These are phyloP conservation scores for Amniataba percoides DNA, from an alignment of 2,797 vertebrate genomes.

Conservation along the genomic window DNA sequence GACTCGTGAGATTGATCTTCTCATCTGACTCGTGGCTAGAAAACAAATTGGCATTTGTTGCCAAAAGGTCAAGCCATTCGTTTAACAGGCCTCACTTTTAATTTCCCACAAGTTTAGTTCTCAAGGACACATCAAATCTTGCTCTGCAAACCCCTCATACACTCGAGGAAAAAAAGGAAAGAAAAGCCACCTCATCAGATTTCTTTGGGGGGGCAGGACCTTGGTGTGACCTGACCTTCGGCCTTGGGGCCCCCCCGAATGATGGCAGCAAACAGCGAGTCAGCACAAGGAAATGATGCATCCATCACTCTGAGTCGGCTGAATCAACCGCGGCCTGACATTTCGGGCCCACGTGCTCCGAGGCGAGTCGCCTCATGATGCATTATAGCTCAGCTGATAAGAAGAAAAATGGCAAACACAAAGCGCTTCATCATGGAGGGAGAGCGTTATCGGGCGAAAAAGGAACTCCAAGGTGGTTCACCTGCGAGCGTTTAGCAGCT, in stretches of 20 bases:
- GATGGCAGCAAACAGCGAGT: conserved; percentile 67
- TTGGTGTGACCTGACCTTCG: conserved; percentile 64
- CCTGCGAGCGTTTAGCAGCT: conserved; percentile 8
- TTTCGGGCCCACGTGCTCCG: conserved; percentile 36
- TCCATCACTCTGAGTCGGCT: conserved; percentile 61
- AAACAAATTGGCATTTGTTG: neutral
- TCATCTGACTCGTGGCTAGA: neutral
- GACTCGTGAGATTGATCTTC: neutral
- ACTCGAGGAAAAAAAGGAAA: conserved; percentile 25
- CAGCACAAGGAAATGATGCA: conserved; percentile 75
- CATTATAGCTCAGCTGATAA: conserved; percentile 52
- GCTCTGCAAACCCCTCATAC: neutral
- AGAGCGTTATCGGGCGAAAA: conserved; percentile 31
- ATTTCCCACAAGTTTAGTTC: neutral
- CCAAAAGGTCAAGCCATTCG: neutral
- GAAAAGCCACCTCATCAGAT: conserved; percentile 48
- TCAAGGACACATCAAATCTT: conserved; percentile 30
- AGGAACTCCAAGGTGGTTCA: neutral
- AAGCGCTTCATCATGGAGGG: conserved; percentile 46
- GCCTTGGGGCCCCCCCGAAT: conserved; percentile 46
- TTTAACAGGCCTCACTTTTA: neutral
- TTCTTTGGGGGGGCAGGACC: conserved; percentile 34
- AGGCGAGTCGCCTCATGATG: conserved; percentile 54
- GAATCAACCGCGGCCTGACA: conserved; percentile 59
- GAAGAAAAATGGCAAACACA: conserved; percentile 44